Percentiles rank a stretch among this genome's conserved stretches.
phyloP scores from a whole-genome alignment of 2,113 vertebrate genomes.

The Neogobius melanostomus region DNA sequence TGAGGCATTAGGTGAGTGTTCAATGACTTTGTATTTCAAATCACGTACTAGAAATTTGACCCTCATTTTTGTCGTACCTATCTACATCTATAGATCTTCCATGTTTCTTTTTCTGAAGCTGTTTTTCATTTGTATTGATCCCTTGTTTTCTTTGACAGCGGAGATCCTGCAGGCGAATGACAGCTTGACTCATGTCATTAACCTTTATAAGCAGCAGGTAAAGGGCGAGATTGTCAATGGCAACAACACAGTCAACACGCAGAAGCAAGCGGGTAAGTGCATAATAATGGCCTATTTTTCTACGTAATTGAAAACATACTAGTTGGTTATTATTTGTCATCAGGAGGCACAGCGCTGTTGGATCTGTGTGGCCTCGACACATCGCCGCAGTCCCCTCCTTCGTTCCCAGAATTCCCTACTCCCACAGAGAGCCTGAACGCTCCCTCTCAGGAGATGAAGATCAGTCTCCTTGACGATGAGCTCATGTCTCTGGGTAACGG shows the following conservation, averaged over 20 bases:
- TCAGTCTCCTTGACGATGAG: slow-evolving; percentile 93
- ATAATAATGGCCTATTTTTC: not conserved
- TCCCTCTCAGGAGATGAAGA: slow-evolving; percentile 76
- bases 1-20: slow-evolving; percentile 88
- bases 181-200: slow-evolving; percentile 96
- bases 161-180: slow-evolving; percentile 99
- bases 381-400: slow-evolving; percentile 76
- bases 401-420: slow-evolving; percentile 82
- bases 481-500: slow-evolving; percentile 92
- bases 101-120: not conserved
- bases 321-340: slow-evolving; percentile 26
- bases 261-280: slow-evolving; percentile 62
- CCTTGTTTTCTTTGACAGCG: slow-evolving; percentile 70
- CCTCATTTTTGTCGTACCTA: too few relatives aligned
- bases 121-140: not conserved
- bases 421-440: slow-evolving; percentile 66
- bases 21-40: not conserved
- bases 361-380: slow-evolving; percentile 94
- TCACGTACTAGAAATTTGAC: too few relatives aligned
- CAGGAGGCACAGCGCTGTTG: slow-evolving; percentile 84
- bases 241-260: slow-evolving; percentile 65
- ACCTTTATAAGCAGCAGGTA: slow-evolving; percentile 93
- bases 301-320: not conserved
- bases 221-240: slow-evolving; percentile 93
- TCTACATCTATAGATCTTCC: too few relatives aligned